Evolutionary conservation across 2,113 vertebrate species (phyloP), one percentile per base, ranked within the genome.

Genomic region (Rhombomys opimus): DNA sequence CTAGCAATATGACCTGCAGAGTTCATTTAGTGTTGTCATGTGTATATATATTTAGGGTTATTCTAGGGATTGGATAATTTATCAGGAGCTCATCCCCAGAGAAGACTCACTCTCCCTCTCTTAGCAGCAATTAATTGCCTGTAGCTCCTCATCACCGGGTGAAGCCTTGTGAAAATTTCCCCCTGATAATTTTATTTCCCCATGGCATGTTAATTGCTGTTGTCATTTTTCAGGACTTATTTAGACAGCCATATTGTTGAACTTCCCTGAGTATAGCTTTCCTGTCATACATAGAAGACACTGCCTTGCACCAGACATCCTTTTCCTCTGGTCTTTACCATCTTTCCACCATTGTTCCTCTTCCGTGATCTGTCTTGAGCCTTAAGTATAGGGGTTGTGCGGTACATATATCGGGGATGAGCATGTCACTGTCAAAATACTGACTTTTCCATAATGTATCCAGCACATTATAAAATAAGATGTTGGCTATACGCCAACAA

Each of bases 401-500:
- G 23, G 22, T 13, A 23, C 35, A 38, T 25, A 20, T 25, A 7
- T 2, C 25, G 80, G 6, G 80, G 57, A 35, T 82, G 35, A 38
- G 35, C 80, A 15, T 82, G 20, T 2, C 22, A 25, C 80, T 22
- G n/a, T 61, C 80, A 38, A 81, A 22, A 13, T 14, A 57, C 17
- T 20, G 57, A 63, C 52, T 92, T 65, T 9, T 52, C 92, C 61
- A 57, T 92, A 15, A 89, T 78, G 5, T 3, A 22, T 57, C 13
- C 50, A 41, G 17, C 46, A 4, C 75, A 81, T 73, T 82, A 94
- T 50, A 82, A 87, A 96, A 87, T 76, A 86, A 82, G 17, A 78
- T 87, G 12, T 82, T 73, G 18, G 22, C 35, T 73, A 0, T 87
- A 81, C 89, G 41, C 67, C 50, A 85, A 95, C 59, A 52, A 84